Evolutionary conservation across 2,888 invertebrate genomes (phyloP).

Genomic region (Portevinia maculata): DNA sequence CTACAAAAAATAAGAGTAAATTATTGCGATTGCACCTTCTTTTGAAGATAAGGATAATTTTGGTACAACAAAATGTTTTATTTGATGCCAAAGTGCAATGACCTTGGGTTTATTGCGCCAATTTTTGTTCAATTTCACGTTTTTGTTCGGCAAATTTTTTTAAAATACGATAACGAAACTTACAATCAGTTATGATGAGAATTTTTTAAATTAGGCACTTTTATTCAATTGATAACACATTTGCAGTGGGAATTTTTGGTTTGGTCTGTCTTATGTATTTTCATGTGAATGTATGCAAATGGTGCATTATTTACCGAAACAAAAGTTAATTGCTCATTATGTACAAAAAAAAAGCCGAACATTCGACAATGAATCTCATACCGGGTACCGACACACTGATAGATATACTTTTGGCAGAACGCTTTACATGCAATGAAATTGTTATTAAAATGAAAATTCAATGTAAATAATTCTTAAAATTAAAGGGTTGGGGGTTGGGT

Average conservation of each 20-base stretch:
- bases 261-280: slow-evolving; percentile 18
- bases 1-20: slow-evolving; percentile 7
- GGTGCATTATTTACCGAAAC: slow-evolving; percentile 12
- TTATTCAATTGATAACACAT: slow-evolving; percentile 31
- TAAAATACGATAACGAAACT: slow-evolving; percentile 20
- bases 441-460: slow-evolving; percentile 44
- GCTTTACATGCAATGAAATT: slow-evolving; percentile 31
- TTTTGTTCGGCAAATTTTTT: slow-evolving; percentile 16
- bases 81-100: slow-evolving; percentile 31
- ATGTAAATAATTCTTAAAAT: slow-evolving; percentile 35
- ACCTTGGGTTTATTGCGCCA: slow-evolving; percentile 49
- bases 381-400: not conserved
- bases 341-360: not conserved
- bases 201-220: no score
- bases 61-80: not conserved
- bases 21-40: not conserved
- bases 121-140: slow-evolving; percentile 12
- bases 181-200: slow-evolving; percentile 14
- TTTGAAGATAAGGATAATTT: slow-evolving; percentile 22
- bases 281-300: slow-evolving; percentile 9
- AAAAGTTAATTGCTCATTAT: slow-evolving; percentile 47
- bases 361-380: slow-evolving; percentile 26
- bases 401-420: slow-evolving; percentile 1
- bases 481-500: not conserved
- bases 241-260: slow-evolving; percentile 24